These are phyloP conservation scores for Apis florea DNA, from an alignment of 1,140 invertebrate species.

Conservation along the genomic window DNA sequence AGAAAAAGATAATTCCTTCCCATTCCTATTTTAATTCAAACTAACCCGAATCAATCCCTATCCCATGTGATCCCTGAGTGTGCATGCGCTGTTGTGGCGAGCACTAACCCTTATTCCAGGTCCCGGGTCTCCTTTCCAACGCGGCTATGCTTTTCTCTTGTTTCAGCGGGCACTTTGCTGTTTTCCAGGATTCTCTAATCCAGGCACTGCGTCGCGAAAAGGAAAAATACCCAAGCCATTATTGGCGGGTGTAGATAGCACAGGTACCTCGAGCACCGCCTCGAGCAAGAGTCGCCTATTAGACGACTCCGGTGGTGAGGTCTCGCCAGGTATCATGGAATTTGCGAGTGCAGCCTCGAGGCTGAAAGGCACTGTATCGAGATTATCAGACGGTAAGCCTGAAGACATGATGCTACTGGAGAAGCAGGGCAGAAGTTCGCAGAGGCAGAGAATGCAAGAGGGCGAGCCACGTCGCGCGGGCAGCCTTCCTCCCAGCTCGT, in stretches of 20 bases:
- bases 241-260: slow-evolving; percentile 86
- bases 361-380: slow-evolving; percentile 76
- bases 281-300: slow-evolving; percentile 81
- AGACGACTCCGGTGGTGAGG: slow-evolving; percentile 78
- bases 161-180: slow-evolving; percentile 91
- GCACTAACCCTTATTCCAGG: slow-evolving; percentile 79
- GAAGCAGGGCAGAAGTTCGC: slow-evolving; percentile 88
- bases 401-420: slow-evolving; percentile 88
- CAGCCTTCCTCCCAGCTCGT: slow-evolving; percentile 84
- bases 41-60: slow-evolving; percentile 11
- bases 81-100: slow-evolving; percentile 79
- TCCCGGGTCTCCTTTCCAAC: slow-evolving; percentile 80
- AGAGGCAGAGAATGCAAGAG: slow-evolving; percentile 85
- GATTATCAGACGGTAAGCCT: slow-evolving; percentile 78
- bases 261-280: slow-evolving; percentile 78
- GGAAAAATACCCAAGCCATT: slow-evolving; percentile 91
- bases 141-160: slow-evolving; percentile 81
- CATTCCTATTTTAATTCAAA: slow-evolving; percentile 14
- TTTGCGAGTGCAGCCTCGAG: slow-evolving; percentile 72
- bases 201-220: slow-evolving; percentile 89
- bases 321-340: slow-evolving; percentile 74
- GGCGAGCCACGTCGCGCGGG: slow-evolving; percentile 77
- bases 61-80: slow-evolving; percentile 61
- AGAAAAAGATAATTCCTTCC: neutral
- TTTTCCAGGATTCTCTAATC: slow-evolving; percentile 93